Conservation (phyloP, 92 coral and sea anemone genomes). For the Paramuricea clavata region DNA sequence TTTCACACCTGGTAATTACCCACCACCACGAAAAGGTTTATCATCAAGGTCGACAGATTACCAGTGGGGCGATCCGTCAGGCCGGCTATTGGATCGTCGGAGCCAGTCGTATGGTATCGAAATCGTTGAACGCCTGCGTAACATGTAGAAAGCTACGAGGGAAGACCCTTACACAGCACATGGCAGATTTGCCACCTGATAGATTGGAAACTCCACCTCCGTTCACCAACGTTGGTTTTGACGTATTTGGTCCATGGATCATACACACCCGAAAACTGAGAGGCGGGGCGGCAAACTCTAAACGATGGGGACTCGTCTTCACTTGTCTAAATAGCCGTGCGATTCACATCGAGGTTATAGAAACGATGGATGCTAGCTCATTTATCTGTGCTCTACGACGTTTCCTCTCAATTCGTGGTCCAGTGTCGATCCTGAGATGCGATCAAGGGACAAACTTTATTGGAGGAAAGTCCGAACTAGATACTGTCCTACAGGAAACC, state of each 20-base stretch:
- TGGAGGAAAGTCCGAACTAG: conserved; percentile 60
- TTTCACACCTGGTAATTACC: neutral
- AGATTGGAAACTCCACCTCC: conserved; percentile 37
- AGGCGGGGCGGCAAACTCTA: conserved; percentile 62
- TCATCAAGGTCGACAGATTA: conserved; percentile 23
- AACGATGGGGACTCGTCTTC: conserved; percentile 68
- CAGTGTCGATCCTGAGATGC: conserved; percentile 46
- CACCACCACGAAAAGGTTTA: conserved; percentile 11
- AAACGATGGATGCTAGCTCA: conserved; percentile 53
- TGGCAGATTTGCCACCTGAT: conserved; percentile 48
- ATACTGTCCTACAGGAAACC: conserved; percentile 28
- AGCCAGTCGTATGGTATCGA: conserved; percentile 9
- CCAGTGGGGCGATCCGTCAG: conserved; percentile 1
- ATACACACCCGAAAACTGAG: conserved; percentile 16
- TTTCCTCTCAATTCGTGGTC: conserved; percentile 58
- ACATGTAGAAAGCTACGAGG: conserved; percentile 45
- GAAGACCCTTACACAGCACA: conserved; percentile 29
- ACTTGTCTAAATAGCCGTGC: conserved; percentile 56
- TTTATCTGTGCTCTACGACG: conserved; percentile 61
- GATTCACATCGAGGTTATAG: conserved; percentile 56
- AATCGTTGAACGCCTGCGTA: conserved; percentile 27
- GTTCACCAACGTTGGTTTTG: conserved; percentile 36
- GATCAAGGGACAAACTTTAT: conserved; percentile 62
- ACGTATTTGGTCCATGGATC: conserved; percentile 46
- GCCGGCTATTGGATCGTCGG: conserved; percentile 54